A percentile compares a stretch with the other conserved stretches of the same genome.
These are phyloP conservation scores for Hassar affinis DNA, from an alignment of 2,113 vertebrate genomes.

Conservation along the genomic window DNA sequence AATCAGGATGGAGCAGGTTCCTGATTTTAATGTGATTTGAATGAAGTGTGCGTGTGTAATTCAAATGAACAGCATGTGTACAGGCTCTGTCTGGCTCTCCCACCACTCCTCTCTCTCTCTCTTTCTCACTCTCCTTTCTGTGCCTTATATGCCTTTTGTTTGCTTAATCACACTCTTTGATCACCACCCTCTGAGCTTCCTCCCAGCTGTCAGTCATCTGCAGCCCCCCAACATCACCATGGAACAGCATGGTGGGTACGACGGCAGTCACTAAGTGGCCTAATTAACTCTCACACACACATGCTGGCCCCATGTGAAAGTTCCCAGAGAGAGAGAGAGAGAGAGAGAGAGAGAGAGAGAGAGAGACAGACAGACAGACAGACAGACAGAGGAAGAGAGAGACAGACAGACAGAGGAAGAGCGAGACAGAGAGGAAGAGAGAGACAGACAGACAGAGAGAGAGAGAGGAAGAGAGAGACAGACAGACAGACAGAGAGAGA, in stretches of 20 bases:
- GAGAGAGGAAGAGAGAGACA: neutral
- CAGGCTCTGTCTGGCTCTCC: slow-evolving; percentile 2
- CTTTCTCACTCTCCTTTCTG: neutral
- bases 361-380: too few species aligned
- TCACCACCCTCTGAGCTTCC: slow-evolving; percentile 25
- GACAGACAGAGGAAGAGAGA: too few species aligned
- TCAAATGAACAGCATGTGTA: slow-evolving; percentile 37
- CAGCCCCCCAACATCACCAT: slow-evolving; percentile 24
- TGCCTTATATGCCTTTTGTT: slow-evolving; percentile 41
- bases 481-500: neutral
- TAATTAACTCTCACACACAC: slow-evolving; percentile 50
- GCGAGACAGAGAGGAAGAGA: too few species aligned
- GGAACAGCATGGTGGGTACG: slow-evolving; percentile 40
- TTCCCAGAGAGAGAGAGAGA: neutral
- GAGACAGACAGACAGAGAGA: neutral
- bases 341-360: neutral
- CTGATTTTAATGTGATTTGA: slow-evolving; percentile 26
- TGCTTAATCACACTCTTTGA: slow-evolving; percentile 45
- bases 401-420: slow-evolving; percentile 13
- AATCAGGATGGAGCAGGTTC: slow-evolving; percentile 1
- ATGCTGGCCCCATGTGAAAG: slow-evolving; percentile 22
- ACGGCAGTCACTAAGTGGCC: slow-evolving; percentile 50
- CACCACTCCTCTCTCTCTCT: neutral
- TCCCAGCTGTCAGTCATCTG: slow-evolving; percentile 48
- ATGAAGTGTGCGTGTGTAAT: slow-evolving; percentile 11